These are phyloP conservation scores for Hormiphora californensis DNA, from an alignment of 37 sponge, comb jelly and placozoan species.

Conservation along the genomic window DNA sequence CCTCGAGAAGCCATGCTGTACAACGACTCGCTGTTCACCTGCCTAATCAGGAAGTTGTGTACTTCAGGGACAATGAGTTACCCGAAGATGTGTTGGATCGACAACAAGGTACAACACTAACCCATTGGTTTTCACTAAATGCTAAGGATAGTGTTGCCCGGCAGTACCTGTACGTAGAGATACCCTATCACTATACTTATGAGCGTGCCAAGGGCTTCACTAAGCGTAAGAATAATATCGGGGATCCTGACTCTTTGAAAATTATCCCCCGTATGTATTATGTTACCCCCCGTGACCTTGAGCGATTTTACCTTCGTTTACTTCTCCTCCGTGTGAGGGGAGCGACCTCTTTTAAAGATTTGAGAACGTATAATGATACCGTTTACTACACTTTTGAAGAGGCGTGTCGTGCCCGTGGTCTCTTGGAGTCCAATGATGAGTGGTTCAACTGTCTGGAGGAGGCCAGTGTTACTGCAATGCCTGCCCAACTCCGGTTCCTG, in stretches of 20 bases:
- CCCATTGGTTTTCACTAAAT: not conserved
- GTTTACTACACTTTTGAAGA: not conserved
- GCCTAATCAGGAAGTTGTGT: not conserved
- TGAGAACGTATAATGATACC: not conserved
- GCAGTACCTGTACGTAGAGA: not conserved
- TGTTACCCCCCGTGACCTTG: not conserved
- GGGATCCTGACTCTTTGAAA: not conserved
- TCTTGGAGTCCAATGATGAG: not conserved
- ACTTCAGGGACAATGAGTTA: not conserved
- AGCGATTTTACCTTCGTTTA: not conserved
- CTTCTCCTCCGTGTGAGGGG: slow-evolving; percentile 4
- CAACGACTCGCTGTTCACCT: not conserved
- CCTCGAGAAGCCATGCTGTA: not conserved
- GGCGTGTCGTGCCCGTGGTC: not conserved
- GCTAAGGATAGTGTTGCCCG: not conserved
- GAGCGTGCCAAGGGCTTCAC: no score
- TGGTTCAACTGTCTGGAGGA: not conserved
- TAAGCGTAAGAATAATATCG: no score
- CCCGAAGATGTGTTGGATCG: slow-evolving; percentile 5
- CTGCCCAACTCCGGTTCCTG: not conserved
- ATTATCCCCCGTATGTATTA: not conserved
- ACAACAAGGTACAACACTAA: not conserved
- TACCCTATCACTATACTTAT: not conserved
- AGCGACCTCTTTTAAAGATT: not conserved
- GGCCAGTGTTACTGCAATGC: not conserved